Evolutionary conservation across 2,888 invertebrate genomes (phyloP).

Genomic region (Netelia fuscicornis): DNA sequence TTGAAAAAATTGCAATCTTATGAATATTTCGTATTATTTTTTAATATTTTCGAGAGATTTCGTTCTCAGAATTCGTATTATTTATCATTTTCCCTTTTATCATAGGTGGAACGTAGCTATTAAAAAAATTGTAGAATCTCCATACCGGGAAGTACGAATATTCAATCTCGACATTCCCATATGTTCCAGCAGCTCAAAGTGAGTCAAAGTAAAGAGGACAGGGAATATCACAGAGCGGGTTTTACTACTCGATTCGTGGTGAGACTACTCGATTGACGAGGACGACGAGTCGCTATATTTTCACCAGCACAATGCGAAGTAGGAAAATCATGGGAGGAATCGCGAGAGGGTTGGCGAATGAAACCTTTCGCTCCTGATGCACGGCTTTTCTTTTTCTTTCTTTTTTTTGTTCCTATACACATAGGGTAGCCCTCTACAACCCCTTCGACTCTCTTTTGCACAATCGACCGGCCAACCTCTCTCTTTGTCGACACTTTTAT

Average conservation of each 20-base stretch:
- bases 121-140: background rate
- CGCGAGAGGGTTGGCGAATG: slow-evolving; percentile 33
- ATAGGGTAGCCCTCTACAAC: slow-evolving; percentile 43
- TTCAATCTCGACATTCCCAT: slow-evolving; percentile 54
- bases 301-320: slow-evolving; percentile 13
- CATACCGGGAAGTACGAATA: slow-evolving; percentile 43
- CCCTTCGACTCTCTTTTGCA: slow-evolving; percentile 49
- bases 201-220: slow-evolving; percentile 56
- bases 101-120: background rate
- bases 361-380: slow-evolving; percentile 53
- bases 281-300: slow-evolving; percentile 65
- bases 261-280: slow-evolving; percentile 58
- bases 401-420: slow-evolving; percentile 44
- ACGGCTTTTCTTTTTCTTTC: slow-evolving; percentile 18
- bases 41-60: background rate
- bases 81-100: background rate
- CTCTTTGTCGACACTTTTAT: slow-evolving; percentile 77
- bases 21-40: no score
- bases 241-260: slow-evolving; percentile 10
- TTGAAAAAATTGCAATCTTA: no score
- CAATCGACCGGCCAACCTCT: slow-evolving; percentile 41
- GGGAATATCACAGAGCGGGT: slow-evolving; percentile 54
- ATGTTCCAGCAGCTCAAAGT: slow-evolving; percentile 49
- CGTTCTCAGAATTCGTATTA: background rate
- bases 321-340: slow-evolving; percentile 56